A percentile compares a stretch with the other conserved stretches of the same genome.
These are phyloP conservation scores for Mylabris sibirica DNA, from an alignment of 2,888 invertebrate genomes.

Conservation along the genomic window DNA sequence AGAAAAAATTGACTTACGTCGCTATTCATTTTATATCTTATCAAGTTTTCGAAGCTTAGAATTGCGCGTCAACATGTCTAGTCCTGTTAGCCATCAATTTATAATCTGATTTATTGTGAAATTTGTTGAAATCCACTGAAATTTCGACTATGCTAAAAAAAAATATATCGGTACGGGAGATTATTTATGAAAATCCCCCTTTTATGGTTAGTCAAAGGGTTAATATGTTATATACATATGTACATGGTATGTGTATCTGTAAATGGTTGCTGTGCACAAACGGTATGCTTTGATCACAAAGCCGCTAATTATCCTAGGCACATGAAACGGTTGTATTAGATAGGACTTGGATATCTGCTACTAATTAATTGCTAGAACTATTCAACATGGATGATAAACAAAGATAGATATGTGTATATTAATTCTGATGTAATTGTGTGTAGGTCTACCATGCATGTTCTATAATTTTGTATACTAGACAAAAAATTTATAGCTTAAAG, in stretches of 20 bases:
- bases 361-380: conserved; percentile 31
- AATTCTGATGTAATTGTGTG: background rate
- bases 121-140: conserved; percentile 2
- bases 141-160: background rate
- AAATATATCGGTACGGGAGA: background rate
- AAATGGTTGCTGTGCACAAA: conserved; percentile 24
- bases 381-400: background rate
- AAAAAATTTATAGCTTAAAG: background rate
- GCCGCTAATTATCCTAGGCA: conserved; percentile 33
- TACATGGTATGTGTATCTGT: background rate
- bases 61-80: conserved; percentile 7
- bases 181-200: too few relatives aligned
- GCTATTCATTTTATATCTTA: background rate
- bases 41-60: background rate
- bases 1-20: background rate
- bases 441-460: background rate
- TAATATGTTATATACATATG: background rate
- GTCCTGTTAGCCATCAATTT: conserved; percentile 10
- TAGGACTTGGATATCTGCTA: conserved; percentile 28
- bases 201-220: background rate
- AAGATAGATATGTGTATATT: background rate
- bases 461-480: too few relatives aligned
- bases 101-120: conserved; percentile 6
- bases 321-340: conserved; percentile 33
- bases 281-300: conserved; percentile 31